A percentile compares a stretch with the other conserved stretches of the same genome.
Conservation (phyloP, 2,113 vertebrate genomes). For the Dissostichus mawsoni region DNA sequence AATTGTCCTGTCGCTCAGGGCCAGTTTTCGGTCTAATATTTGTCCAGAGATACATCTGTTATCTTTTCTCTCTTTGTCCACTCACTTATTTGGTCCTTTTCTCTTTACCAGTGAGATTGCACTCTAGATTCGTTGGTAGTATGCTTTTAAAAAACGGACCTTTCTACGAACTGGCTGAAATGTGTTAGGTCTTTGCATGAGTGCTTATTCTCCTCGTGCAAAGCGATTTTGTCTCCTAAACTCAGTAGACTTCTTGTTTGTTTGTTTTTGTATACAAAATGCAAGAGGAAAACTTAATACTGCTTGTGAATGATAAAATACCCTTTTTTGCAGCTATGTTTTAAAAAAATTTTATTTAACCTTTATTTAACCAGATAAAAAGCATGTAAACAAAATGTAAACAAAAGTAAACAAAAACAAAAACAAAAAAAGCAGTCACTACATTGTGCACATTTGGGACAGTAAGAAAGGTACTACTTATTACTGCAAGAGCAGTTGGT, state of each 20-base stretch:
- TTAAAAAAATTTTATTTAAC: too few species aligned
- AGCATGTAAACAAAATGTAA: too few species aligned
- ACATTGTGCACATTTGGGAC: too few species aligned
- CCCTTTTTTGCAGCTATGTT: neutral
- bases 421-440: too few species aligned
- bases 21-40: slow-evolving; percentile 35
- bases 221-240: neutral
- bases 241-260: neutral
- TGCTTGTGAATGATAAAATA: neutral
- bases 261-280: neutral
- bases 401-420: too few species aligned
- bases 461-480: too few species aligned
- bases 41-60: slow-evolving; percentile 16
- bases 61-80: neutral
- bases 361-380: too few species aligned
- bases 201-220: neutral
- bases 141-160: neutral
- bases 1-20: slow-evolving; percentile 43
- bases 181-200: neutral
- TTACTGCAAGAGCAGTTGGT: too few species aligned
- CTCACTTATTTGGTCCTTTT: slow-evolving; percentile 8
- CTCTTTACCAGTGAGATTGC: neutral
- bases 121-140: neutral
- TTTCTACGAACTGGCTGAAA: neutral
- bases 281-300: neutral